Evolutionary conservation across 2,888 invertebrate genomes (phyloP).

Genomic region (Rhimphoctona megacephalus): DNA sequence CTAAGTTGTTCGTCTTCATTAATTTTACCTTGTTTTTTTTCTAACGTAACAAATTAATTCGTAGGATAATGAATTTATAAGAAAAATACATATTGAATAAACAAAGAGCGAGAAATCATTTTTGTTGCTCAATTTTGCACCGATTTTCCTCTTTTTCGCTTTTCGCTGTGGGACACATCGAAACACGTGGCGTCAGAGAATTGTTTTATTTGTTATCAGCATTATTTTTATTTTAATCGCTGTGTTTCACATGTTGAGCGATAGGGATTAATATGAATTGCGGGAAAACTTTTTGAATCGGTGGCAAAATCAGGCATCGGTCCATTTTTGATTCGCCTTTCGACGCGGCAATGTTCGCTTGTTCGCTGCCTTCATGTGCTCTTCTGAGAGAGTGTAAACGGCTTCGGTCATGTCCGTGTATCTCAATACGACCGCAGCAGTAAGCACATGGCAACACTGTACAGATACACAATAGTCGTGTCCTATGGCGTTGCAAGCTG

Average conservation of each 20-base stretch:
- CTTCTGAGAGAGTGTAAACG: background rate
- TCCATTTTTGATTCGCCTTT: background rate
- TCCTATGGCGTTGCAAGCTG: constrained; percentile 4
- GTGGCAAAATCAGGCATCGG: background rate
- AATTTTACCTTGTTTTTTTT: constrained; percentile 47
- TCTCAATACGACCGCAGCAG: constrained; percentile 44
- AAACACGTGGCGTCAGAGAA: background rate
- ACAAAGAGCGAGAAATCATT: constrained; percentile 75
- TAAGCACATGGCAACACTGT: constrained; percentile 54
- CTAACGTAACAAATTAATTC: constrained; percentile 75
- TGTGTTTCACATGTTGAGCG: background rate
- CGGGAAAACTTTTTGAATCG: background rate
- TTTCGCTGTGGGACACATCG: background rate
- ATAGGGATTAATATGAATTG: background rate
- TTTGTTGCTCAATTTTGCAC: constrained; percentile 50
- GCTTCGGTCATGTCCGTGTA: background rate
- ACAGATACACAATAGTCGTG: constrained; percentile 21
- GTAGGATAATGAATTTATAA: constrained; percentile 80
- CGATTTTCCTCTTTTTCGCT: constrained; percentile 34
- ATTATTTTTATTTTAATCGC: background rate
- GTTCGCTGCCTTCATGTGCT: background rate
- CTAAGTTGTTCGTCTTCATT: constrained; percentile 36
- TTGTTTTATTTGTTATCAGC: background rate
- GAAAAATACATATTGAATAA: constrained; percentile 77
- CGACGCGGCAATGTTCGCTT: background rate